A percentile compares a stretch with the other conserved stretches of the same genome.
Evolutionary conservation across 2,797 vertebrate species (phyloP).

Genomic region (Oreochromis grahami): DNA sequence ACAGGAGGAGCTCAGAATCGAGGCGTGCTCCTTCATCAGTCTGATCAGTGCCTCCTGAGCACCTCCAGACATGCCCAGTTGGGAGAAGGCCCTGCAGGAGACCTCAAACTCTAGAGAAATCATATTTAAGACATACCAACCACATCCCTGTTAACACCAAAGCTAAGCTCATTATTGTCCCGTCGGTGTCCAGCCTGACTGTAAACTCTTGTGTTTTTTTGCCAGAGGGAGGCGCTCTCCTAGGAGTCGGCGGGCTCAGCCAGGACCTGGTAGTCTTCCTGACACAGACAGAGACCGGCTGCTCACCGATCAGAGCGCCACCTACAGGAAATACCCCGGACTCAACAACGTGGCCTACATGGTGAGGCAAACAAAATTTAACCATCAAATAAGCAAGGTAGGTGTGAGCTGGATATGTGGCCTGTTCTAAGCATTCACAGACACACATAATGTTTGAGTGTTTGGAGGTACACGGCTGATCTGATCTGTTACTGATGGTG

Average conservation of each 20-base stretch:
- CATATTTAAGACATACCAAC: not conserved
- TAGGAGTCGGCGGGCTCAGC: constrained; percentile 83
- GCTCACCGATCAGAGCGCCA: constrained; percentile 89
- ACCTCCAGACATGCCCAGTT: not conserved
- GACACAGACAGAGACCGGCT: constrained; percentile 88
- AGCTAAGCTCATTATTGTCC: not conserved
- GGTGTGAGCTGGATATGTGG: not conserved
- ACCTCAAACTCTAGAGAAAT: not conserved
- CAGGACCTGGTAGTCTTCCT: constrained; percentile 84
- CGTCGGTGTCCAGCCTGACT: not conserved
- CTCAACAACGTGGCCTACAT: constrained; percentile 97
- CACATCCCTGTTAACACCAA: not conserved
- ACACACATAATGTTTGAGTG: not conserved
- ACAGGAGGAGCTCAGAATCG: not conserved
- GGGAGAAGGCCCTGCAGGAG: not conserved
- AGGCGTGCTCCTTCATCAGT: not conserved
- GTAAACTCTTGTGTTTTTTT: not conserved
- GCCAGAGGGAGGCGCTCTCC: constrained; percentile 87
- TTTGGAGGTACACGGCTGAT: not conserved
- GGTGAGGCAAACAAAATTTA: constrained; percentile 69
- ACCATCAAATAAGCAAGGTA: not conserved
- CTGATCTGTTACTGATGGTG: not conserved
- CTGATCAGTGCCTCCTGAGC: not conserved
- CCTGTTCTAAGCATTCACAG: not conserved
- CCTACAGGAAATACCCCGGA: constrained; percentile 93